Conservation (phyloP, 1,140 invertebrate species). For the Ladona fulva region DNA sequence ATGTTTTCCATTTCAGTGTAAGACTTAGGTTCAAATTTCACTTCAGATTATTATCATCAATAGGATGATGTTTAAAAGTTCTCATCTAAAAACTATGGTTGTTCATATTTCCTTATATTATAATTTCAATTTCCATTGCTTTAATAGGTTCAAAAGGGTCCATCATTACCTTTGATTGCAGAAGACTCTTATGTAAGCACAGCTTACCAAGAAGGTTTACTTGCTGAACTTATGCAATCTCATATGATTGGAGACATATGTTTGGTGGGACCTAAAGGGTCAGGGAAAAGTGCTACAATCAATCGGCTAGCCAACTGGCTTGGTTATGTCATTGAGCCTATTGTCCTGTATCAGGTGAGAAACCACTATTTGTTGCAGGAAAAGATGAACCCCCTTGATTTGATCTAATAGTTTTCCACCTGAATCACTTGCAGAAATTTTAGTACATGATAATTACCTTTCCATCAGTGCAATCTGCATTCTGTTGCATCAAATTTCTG, state of each 20-base stretch:
- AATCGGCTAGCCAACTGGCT: constrained; percentile 64
- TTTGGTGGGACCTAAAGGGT: constrained; percentile 80
- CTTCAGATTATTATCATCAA: too few relatives aligned
- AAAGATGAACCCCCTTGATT: background rate
- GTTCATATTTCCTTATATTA: too few relatives aligned
- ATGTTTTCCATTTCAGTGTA: too few relatives aligned
- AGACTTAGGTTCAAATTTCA: too few relatives aligned
- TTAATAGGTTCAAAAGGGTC: background rate
- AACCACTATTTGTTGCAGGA: constrained; percentile 16
- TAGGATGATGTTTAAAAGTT: too few relatives aligned
- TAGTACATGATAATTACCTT: too few relatives aligned
- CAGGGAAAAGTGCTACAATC: constrained; percentile 80
- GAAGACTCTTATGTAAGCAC: constrained; percentile 52
- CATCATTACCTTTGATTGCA: background rate
- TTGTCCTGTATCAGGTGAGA: constrained; percentile 76
- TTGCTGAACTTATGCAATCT: constrained; percentile 67
- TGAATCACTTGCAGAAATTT: too few relatives aligned
- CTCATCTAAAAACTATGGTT: too few relatives aligned
- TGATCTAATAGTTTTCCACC: too few relatives aligned
- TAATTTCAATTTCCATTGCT: too few relatives aligned
- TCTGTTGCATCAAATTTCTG: too few relatives aligned
- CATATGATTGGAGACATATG: constrained; percentile 77
- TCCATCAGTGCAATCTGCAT: too few relatives aligned
- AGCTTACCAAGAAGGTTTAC: constrained; percentile 67
- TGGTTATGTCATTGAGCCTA: constrained; percentile 72